A percentile compares a stretch with the other conserved stretches of the same genome.
Conservation (phyloP, 2,888 invertebrate genomes). For the Sarcophaga variegata region DNA sequence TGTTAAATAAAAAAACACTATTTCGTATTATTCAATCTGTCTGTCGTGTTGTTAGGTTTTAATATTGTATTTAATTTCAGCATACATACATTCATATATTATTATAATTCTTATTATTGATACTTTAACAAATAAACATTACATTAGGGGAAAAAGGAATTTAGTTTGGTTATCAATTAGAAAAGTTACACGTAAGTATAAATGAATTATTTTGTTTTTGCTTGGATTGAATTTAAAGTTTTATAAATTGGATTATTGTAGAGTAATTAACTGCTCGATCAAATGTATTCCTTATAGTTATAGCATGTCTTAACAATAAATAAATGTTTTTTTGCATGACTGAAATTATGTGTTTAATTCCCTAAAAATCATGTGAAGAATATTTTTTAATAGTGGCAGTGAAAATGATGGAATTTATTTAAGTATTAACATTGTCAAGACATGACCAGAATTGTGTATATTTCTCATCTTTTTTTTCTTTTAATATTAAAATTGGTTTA, state of each 20-base stretch:
- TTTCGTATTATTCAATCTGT: not conserved
- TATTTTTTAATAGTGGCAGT: slow-evolving; percentile 54
- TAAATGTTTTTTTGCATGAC: not conserved
- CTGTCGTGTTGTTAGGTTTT: not conserved
- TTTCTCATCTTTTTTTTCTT: not conserved
- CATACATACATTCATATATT: slow-evolving; percentile 14
- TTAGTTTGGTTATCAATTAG: not conserved
- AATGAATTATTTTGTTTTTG: slow-evolving; percentile 17
- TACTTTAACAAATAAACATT: slow-evolving; percentile 31
- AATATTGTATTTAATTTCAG: slow-evolving; percentile 39
- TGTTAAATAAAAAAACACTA: slow-evolving; percentile 46
- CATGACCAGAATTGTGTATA: slow-evolving; percentile 6
- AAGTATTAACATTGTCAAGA: slow-evolving; percentile 16
- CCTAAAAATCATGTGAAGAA: slow-evolving; percentile 38
- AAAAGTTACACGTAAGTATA: not conserved
- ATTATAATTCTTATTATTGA: not conserved
- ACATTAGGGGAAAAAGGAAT: slow-evolving; percentile 28
- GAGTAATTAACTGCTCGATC: slow-evolving; percentile 6
- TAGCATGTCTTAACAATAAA: slow-evolving; percentile 35
- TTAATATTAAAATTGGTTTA: slow-evolving; percentile 47
- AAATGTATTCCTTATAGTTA: slow-evolving; percentile 4
- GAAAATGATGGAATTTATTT: slow-evolving; percentile 46
- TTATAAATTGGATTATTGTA: slow-evolving; percentile 20
- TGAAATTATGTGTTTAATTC: slow-evolving; percentile 40
- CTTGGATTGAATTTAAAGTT: slow-evolving; percentile 2